These are phyloP conservation scores for Enteromius unitaeniatus DNA, from an alignment of 2,797 vertebrate species.

Conservation along the genomic window DNA sequence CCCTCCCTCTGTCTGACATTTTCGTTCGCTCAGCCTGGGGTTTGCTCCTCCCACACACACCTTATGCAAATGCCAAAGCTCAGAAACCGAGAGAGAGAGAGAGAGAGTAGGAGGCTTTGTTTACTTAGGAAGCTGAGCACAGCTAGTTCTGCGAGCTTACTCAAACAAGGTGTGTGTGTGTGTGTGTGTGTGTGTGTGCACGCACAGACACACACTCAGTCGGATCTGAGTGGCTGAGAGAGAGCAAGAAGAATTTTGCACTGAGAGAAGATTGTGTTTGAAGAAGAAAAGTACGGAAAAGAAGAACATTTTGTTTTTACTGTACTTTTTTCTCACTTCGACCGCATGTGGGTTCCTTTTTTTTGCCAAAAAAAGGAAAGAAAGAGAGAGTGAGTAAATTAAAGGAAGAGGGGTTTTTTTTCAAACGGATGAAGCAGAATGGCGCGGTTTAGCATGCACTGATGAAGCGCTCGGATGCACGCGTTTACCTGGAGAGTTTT, in stretches of 20 bases:
- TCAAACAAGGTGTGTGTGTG: conserved; percentile 63
- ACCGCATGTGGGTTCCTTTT: neutral
- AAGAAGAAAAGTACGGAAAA: conserved; percentile 59
- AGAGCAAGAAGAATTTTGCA: conserved; percentile 55
- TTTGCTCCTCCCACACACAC: conserved; percentile 79
- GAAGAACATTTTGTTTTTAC: conserved; percentile 67
- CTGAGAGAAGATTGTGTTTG: conserved; percentile 44
- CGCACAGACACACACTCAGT: conserved; percentile 44
- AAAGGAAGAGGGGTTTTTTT: neutral
- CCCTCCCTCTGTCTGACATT: conserved; percentile 32
- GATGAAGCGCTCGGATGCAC: conserved; percentile 25
- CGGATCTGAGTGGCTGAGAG: conserved; percentile 58
- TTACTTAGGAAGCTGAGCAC: conserved; percentile 76
- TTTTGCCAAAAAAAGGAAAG: neutral
- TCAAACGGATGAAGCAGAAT: conserved; percentile 27
- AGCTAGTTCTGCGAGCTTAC: conserved; percentile 70
- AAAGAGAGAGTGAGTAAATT: conserved; percentile 8
- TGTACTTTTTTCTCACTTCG: conserved; percentile 51
- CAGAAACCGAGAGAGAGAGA: conserved; percentile 61
- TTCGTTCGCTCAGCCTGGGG: conserved; percentile 27
- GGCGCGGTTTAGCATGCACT: neutral
- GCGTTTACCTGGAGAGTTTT: conserved; percentile 43
- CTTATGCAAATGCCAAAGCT: conserved; percentile 82
- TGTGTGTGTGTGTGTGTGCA: conserved; percentile 19
- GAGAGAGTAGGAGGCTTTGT: conserved; percentile 77